Evolutionary conservation across 1,140 invertebrate species (phyloP), one percentile per base, ranked within the genome.

Genomic region (Drosophila bocqueti): DNA sequence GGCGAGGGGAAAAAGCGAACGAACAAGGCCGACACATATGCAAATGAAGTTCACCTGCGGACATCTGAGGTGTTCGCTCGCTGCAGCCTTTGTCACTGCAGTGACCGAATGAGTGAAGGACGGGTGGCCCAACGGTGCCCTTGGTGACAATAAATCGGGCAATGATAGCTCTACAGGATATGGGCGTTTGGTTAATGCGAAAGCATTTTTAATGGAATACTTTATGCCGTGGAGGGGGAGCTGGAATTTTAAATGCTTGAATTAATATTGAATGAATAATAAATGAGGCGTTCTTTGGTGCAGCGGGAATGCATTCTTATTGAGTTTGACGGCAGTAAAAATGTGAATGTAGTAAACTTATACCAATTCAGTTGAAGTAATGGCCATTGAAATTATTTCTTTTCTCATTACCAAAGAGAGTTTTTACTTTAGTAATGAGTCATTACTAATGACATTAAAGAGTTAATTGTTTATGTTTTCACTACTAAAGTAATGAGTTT

Each of bases 61-160:
- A 68, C 64, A 78, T 77, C 47, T 43, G 49, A 77, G 74, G 74
- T 68, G 75, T 77, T 68, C 40, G 29, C 21, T 40, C 18, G 36
- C 36, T 57, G 34, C 49, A 18, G 57, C 68, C 68, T 61, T 73
- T 43, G 54, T 57, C 29, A 24, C 29, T 60, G 55, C 45, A 50
- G 43, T 38, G 67, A 49, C 29, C 31, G 45, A 31, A 47, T 50
- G 54, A 49, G 54, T 71, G 52, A 18, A 60, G 54, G 46, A 15
- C n/a, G 29, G 47, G 50, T 40, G 36, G 38, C 15, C 34, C 52
- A n/a, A 38, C 47, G 24, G 21, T 13, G 67, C 69, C 45, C 67
- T 58, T 18, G 69, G 55, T 77, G 62, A 46, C 73, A 76, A 76
- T 76, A 76, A 76, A 76, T 76, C 74, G 72, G 72, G 34, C 74